phyloP scores from a whole-genome alignment of 2,797 vertebrate genomes.

The Graptemys geographica region DNA sequence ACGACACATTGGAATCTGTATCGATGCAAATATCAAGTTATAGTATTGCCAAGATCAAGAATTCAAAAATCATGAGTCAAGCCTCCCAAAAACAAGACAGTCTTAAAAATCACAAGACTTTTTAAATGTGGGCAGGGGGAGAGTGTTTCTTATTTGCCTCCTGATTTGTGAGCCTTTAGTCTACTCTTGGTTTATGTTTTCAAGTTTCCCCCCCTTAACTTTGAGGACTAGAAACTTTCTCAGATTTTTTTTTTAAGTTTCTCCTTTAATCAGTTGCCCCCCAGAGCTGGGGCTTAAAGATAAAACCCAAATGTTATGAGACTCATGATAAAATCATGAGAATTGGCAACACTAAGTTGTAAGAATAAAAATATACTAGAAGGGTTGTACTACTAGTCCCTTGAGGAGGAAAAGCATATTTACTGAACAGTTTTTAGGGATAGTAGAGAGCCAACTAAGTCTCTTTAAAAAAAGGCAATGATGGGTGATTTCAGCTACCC shows the following conservation, averaged over 20 bases:
- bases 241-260: no score
- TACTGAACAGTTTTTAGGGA: conserved; percentile 4
- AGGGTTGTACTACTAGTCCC: not conserved
- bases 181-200: conserved; percentile 31
- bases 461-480: conserved; percentile 23
- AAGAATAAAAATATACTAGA: conserved; percentile 28
- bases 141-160: conserved; percentile 7
- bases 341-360: conserved; percentile 43
- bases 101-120: conserved; percentile 38
- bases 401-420: not conserved
- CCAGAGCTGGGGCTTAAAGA: conserved; percentile 48
- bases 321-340: conserved; percentile 26
- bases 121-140: not conserved
- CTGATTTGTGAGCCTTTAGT: not conserved
- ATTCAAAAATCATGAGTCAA: not conserved
- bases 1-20: not conserved
- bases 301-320: conserved; percentile 7
- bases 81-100: conserved; percentile 8
- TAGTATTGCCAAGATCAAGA: not conserved
- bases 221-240: not conserved
- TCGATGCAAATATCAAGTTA: conserved; percentile 2
- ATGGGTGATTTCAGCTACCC: not conserved
- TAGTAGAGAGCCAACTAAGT: conserved; percentile 32
- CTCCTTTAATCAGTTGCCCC: conserved; percentile 44
- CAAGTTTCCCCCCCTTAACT: conserved; percentile 26